phyloP scores from a whole-genome alignment of 2,888 invertebrate species.

The Lacanobia wlatinum region DNA sequence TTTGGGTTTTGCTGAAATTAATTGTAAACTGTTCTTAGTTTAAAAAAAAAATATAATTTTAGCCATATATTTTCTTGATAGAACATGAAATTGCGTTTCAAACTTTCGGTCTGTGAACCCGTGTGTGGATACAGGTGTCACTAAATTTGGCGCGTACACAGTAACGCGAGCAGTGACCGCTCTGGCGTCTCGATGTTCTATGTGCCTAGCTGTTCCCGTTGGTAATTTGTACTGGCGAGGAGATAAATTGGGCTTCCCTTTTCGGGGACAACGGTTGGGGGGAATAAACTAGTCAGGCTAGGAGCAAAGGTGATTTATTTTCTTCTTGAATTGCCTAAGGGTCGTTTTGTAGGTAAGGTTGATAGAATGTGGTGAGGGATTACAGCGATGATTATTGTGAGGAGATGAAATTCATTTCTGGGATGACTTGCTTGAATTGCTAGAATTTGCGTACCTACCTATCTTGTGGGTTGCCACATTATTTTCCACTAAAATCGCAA shows the following conservation, averaged over 20 bases:
- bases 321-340: slow-evolving; percentile 56
- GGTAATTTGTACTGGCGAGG: slow-evolving; percentile 67
- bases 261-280: slow-evolving; percentile 64
- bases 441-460: not conserved
- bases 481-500: no score
- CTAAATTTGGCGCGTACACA: no score
- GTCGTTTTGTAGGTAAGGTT: slow-evolving; percentile 41
- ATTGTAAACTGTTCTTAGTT: no score
- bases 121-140: no score
- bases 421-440: not conserved
- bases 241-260: slow-evolving; percentile 66
- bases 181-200: not conserved
- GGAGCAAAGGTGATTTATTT: slow-evolving; percentile 66
- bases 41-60: no score
- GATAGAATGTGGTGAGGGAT: slow-evolving; percentile 49
- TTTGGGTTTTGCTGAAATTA: no score
- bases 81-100: no score
- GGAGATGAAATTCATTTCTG: slow-evolving; percentile 21
- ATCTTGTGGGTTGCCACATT: not conserved
- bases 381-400: slow-evolving; percentile 41
- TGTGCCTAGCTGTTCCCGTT: slow-evolving; percentile 43
- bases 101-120: no score
- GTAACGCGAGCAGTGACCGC: not conserved
- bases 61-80: no score
- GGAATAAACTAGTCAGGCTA: slow-evolving; percentile 62